Conservation (phyloP, 1,140 invertebrate species). For the Danaus plexippus region DNA sequence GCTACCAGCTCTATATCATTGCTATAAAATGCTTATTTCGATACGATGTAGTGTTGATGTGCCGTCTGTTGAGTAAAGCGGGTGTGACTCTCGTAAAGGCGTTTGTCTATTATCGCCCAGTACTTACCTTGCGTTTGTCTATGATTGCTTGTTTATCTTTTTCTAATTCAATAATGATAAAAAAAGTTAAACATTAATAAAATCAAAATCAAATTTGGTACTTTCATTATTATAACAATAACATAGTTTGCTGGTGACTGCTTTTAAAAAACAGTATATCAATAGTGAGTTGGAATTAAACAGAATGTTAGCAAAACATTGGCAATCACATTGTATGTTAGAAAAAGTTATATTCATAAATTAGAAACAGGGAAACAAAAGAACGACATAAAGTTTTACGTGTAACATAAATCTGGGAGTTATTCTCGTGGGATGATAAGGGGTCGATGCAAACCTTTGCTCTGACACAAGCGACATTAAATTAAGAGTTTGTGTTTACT, state of each 20-base stretch:
- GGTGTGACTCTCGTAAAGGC: conserved; percentile 53
- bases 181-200: too few relatives aligned
- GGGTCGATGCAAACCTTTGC: conserved; percentile 26
- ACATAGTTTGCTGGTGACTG: too few relatives aligned
- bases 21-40: not conserved
- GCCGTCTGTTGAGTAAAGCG: conserved; percentile 30
- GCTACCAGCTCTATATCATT: too few relatives aligned
- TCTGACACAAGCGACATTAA: conserved; percentile 11
- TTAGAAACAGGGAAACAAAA: conserved; percentile 47
- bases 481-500: conserved; percentile 3
- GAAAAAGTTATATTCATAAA: conserved; percentile 30
- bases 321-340: not conserved
- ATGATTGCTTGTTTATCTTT: too few relatives aligned
- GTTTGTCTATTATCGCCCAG: conserved; percentile 50
- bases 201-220: too few relatives aligned
- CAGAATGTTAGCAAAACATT: too few relatives aligned
- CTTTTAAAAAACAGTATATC: too few relatives aligned
- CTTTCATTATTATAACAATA: too few relatives aligned
- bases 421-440: conserved; percentile 65
- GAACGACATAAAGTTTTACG: conserved; percentile 64
- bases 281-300: too few relatives aligned
- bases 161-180: too few relatives aligned
- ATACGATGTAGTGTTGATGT: conserved; percentile 47
- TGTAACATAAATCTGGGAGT: conserved; percentile 62
- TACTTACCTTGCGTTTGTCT: conserved; percentile 36